A percentile compares a stretch with the other conserved stretches of the same genome.
phyloP scores from a whole-genome alignment of 2,888 invertebrate genomes.

The Oligia latruncula region DNA sequence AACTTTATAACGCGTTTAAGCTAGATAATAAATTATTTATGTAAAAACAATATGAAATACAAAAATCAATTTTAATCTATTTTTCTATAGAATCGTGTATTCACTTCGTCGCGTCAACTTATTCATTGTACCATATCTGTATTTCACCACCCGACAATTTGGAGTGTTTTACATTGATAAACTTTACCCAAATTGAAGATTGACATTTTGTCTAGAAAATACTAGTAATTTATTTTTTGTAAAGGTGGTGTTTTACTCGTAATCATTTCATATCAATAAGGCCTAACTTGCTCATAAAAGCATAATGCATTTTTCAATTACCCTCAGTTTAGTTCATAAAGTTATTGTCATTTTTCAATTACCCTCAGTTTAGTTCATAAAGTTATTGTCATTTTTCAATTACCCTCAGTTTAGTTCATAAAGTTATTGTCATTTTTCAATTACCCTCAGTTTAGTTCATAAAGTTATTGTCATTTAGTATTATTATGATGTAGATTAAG shows the following conservation, averaged over 20 bases:
- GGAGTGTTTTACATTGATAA: neutral
- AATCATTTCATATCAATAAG: slow-evolving; percentile 73
- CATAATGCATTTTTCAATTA: slow-evolving; percentile 68
- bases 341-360: no score
- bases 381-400: slow-evolving; percentile 64
- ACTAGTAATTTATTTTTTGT: slow-evolving; percentile 30
- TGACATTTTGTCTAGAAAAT: slow-evolving; percentile 20
- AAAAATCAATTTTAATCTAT: slow-evolving; percentile 29
- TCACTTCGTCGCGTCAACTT: slow-evolving; percentile 23
- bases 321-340: slow-evolving; percentile 50
- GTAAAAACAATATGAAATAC: slow-evolving; percentile 25
- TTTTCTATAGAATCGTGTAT: slow-evolving; percentile 41
- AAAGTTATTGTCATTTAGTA: slow-evolving; percentile 50
- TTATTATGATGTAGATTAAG: slow-evolving; percentile 46
- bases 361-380: no score
- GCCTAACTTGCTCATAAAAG: slow-evolving; percentile 75
- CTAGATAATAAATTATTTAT: slow-evolving; percentile 11
- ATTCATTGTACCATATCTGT: slow-evolving; percentile 45
- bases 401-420: slow-evolving; percentile 56
- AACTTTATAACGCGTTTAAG: slow-evolving; percentile 38
- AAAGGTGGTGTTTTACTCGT: slow-evolving; percentile 46
- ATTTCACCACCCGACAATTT: slow-evolving; percentile 42
- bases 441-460: slow-evolving; percentile 58
- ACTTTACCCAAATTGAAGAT: slow-evolving; percentile 12
- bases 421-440: slow-evolving; percentile 70